Evolutionary conservation across 2,888 invertebrate genomes (phyloP).

Genomic region (Melanostoma mellinum): DNA sequence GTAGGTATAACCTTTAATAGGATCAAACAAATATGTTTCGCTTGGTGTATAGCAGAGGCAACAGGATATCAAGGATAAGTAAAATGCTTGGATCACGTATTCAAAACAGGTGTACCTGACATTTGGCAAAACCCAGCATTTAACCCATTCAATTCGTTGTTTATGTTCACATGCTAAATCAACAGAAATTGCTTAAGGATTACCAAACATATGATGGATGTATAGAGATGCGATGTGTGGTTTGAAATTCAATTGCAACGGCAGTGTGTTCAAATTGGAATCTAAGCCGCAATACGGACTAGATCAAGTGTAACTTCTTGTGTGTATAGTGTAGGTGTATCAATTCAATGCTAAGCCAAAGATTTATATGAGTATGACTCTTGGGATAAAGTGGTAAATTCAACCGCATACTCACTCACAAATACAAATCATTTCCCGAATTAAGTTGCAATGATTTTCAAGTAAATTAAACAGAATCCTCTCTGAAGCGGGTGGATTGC

Average conservation of each 20-base stretch:
- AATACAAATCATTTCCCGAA: constrained; percentile 13
- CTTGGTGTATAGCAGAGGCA: constrained; percentile 20
- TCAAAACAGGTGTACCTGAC: constrained; percentile 57
- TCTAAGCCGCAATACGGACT: too few species aligned
- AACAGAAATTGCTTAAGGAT: constrained; percentile 52
- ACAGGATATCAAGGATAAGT: not conserved
- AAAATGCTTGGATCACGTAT: constrained; percentile 47
- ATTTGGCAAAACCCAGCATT: constrained; percentile 35
- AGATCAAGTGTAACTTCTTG: too few species aligned
- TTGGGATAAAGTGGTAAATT: not conserved
- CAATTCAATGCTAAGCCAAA: too few species aligned
- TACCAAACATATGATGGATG: constrained; percentile 31
- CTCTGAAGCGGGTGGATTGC: constrained; percentile 13
- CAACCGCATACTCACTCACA: not conserved
- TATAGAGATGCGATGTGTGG: not conserved
- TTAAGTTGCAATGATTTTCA: constrained; percentile 27
- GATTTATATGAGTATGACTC: too few species aligned
- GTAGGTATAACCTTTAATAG: too few species aligned
- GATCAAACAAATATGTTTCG: not conserved
- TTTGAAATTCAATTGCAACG: not conserved
- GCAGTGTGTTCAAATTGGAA: too few species aligned
- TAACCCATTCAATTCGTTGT: constrained; percentile 47
- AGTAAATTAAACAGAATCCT: constrained; percentile 36
- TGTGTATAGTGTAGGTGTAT: too few species aligned
- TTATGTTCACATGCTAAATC: constrained; percentile 48